These are phyloP conservation scores for Leptogaster cylindrica DNA, from an alignment of 2,888 invertebrate genomes.

Conservation along the genomic window DNA sequence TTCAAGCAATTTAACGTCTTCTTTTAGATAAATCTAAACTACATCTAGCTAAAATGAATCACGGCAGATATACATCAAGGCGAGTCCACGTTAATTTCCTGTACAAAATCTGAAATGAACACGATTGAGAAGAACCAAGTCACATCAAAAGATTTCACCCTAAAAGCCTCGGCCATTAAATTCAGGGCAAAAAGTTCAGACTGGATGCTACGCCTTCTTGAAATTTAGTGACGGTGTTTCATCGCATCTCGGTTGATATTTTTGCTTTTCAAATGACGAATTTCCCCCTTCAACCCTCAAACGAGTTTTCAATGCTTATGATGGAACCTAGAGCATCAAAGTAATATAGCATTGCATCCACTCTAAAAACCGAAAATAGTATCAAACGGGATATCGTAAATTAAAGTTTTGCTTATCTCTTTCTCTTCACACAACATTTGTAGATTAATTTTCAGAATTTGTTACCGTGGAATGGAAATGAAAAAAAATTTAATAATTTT, in stretches of 20 bases:
- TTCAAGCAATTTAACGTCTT: constrained; percentile 15
- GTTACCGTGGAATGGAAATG: constrained; percentile 7
- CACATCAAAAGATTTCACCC: constrained; percentile 25
- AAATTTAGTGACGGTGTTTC: constrained; percentile 35
- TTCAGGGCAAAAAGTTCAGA: constrained; percentile 26
- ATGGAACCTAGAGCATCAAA: constrained; percentile 14
- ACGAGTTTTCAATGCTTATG: background rate
- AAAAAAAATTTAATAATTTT: constrained; percentile 15
- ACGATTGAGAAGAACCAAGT: constrained; percentile 4
- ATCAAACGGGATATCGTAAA: constrained; percentile 28
- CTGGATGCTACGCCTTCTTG: background rate
- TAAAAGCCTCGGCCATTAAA: constrained; percentile 28
- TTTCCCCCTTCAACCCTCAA: constrained; percentile 9
- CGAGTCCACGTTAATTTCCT: constrained; percentile 15
- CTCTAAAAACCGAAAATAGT: constrained; percentile 11
- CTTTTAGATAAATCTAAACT: constrained; percentile 19
- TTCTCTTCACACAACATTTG: constrained; percentile 8
- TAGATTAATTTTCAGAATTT: constrained; percentile 13
- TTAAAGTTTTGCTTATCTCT: constrained; percentile 4
- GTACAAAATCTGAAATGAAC: background rate
- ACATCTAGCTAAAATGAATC: constrained; percentile 11
- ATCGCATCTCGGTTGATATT: constrained; percentile 25
- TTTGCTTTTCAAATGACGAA: constrained; percentile 27
- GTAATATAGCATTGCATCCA: constrained; percentile 12
- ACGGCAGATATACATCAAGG: background rate